Conservation (phyloP, 2,888 invertebrate genomes). For the Boloria selene region DNA sequence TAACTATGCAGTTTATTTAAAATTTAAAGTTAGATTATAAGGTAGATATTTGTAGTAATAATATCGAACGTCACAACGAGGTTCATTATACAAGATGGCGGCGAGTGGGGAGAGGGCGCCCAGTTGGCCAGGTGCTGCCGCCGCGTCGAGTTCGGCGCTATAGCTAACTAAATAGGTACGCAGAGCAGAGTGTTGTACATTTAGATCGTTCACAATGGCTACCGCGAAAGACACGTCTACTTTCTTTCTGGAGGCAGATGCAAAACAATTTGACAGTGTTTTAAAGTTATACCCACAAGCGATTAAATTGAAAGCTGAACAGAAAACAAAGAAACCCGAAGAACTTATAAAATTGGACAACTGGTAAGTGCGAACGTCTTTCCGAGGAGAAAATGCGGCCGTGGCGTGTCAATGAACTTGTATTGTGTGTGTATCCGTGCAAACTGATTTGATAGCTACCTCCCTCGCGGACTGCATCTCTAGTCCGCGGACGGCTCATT, state of each 20-base stretch:
- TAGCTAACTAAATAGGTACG: slow-evolving; percentile 80
- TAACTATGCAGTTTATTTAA: not conserved
- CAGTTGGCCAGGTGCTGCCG: slow-evolving; percentile 83
- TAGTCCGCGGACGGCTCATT: slow-evolving; percentile 85
- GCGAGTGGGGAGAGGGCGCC: slow-evolving; percentile 81
- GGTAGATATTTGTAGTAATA: slow-evolving; percentile 68
- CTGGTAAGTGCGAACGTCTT: slow-evolving; percentile 89
- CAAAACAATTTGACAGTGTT: slow-evolving; percentile 93
- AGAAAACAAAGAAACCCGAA: slow-evolving; percentile 95
- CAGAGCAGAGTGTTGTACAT: slow-evolving; percentile 75
- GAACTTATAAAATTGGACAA: slow-evolving; percentile 97
- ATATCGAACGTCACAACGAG: slow-evolving; percentile 79
- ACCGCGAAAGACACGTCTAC: slow-evolving; percentile 95
- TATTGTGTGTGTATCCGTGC: slow-evolving; percentile 84
- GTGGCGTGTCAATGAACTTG: slow-evolving; percentile 84
- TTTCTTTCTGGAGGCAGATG: slow-evolving; percentile 95
- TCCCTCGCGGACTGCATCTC: slow-evolving; percentile 85
- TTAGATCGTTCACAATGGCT: slow-evolving; percentile 88
- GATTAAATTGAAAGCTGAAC: slow-evolving; percentile 93
- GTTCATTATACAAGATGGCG: slow-evolving; percentile 78
- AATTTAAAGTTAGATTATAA: slow-evolving; percentile 54
- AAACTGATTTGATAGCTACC: slow-evolving; percentile 84
- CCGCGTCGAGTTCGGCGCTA: slow-evolving; percentile 83
- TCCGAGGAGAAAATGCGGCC: slow-evolving; percentile 82
- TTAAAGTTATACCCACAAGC: slow-evolving; percentile 95